Conservation (phyloP, 2,797 vertebrate species). For the Antennarius maculatus region DNA sequence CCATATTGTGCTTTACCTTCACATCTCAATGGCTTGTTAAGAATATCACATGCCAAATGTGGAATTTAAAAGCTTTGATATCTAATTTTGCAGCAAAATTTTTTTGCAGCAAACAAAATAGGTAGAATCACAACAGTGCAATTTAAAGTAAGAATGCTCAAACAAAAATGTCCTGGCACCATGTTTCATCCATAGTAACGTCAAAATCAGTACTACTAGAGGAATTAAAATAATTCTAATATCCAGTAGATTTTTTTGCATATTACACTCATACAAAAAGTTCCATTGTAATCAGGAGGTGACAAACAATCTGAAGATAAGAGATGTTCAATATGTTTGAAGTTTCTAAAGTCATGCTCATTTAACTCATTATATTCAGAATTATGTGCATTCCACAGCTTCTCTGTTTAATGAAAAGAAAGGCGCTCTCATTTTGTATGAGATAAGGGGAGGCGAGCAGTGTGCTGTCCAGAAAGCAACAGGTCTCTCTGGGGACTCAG, state of each 20-base stretch:
- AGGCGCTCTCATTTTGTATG: conserved; percentile 96
- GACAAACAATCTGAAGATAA: conserved; percentile 4
- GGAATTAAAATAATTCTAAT: neutral
- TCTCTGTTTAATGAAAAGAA: conserved; percentile 84
- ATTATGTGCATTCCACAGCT: conserved; percentile 74
- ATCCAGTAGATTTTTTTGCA: neutral
- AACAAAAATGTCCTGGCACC: neutral
- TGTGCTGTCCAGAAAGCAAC: conserved; percentile 80
- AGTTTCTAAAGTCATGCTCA: conserved; percentile 24
- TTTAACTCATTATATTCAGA: conserved; percentile 62
- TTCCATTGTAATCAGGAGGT: conserved; percentile 3
- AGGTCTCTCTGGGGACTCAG: conserved; percentile 91
- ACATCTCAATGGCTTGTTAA: neutral
- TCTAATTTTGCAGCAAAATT: neutral
- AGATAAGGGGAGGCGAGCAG: conserved; percentile 84
- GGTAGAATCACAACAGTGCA: neutral
- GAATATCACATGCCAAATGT: neutral
- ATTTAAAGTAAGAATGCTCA: neutral
- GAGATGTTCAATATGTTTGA: conserved; percentile 32
- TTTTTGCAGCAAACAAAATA: neutral
- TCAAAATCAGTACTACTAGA: neutral
- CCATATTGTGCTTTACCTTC: neutral
- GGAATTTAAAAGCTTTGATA: no score
- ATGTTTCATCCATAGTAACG: neutral
- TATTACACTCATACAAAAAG: neutral